These are phyloP conservation scores for Hexactinellida sp. DNA, from an alignment of 37 sponge, comb jelly and placozoan genomes.

Conservation along the genomic window DNA sequence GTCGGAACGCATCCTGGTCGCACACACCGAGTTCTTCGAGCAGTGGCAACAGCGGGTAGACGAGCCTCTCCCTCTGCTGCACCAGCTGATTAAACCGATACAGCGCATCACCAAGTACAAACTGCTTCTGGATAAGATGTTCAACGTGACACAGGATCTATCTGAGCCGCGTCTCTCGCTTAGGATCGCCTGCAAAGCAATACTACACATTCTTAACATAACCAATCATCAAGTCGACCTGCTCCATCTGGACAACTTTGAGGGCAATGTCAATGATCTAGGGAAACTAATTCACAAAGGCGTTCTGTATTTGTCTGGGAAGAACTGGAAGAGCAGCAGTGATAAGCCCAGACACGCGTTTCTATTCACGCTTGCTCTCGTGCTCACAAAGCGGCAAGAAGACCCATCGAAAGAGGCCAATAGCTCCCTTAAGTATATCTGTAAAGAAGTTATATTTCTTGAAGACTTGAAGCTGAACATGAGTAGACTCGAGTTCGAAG, in stretches of 20 bases:
- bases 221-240: conserved; percentile 7
- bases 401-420: neutral
- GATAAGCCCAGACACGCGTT: neutral
- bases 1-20: neutral
- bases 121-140: neutral
- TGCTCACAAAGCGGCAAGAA: neutral
- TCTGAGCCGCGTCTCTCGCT: neutral
- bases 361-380: neutral
- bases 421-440: neutral
- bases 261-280: neutral
- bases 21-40: neutral
- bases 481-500: neutral
- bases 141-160: neutral
- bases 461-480: neutral
- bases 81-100: neutral
- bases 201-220: conserved; percentile 4
- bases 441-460: neutral
- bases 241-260: neutral
- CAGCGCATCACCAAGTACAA: conserved; percentile 15
- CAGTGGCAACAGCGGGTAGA: neutral
- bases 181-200: neutral
- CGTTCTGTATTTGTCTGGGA: neutral
- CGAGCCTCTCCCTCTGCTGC: neutral
- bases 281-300: conserved; percentile 1
- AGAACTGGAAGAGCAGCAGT: neutral